phyloP scores from a whole-genome alignment of 2,113 vertebrate genomes.

The Callorhinus ursinus region DNA sequence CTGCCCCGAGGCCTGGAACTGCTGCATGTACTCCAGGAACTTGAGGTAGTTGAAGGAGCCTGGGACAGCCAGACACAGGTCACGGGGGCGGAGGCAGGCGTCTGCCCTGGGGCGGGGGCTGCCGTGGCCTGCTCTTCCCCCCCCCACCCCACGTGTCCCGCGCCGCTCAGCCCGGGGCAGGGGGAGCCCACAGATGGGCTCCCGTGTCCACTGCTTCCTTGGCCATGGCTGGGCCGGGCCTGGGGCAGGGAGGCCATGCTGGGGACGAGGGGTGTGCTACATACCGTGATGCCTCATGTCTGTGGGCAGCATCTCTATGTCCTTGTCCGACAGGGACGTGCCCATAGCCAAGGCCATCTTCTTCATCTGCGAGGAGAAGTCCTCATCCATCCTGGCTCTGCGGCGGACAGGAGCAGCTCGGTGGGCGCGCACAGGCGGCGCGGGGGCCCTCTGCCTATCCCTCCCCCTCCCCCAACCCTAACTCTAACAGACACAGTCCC shows the following conservation, averaged over 20 bases:
- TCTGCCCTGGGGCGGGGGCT: not conserved
- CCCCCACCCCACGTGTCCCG: not conserved
- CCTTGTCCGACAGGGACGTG: constrained; percentile 76
- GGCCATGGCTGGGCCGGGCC: not conserved
- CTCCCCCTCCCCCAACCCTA: not conserved
- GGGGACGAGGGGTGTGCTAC: fast-evolving
- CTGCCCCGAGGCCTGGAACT: constrained; percentile 20
- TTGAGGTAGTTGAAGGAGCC: constrained; percentile 78
- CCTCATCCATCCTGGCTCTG: constrained; percentile 66
- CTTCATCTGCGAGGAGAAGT: constrained; percentile 76
- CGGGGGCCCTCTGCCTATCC: not conserved
- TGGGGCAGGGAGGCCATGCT: not conserved
- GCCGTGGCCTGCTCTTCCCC: fast-evolving
- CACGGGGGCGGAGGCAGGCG: not conserved
- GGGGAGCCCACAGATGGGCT: fast-evolving
- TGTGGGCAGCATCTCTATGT: constrained; percentile 70
- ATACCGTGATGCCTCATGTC: constrained; percentile 77
- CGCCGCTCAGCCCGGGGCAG: not conserved
- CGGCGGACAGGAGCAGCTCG: not conserved
- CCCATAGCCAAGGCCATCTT: constrained; percentile 82
- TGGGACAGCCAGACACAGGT: not conserved
- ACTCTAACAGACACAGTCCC: too few relatives aligned
- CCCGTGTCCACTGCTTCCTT: not conserved
- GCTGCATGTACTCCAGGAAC: constrained; percentile 69
- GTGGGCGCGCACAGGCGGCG: fast-evolving